Conservation (phyloP, 1,140 invertebrate genomes). For the Oedothorax gibbosus region DNA sequence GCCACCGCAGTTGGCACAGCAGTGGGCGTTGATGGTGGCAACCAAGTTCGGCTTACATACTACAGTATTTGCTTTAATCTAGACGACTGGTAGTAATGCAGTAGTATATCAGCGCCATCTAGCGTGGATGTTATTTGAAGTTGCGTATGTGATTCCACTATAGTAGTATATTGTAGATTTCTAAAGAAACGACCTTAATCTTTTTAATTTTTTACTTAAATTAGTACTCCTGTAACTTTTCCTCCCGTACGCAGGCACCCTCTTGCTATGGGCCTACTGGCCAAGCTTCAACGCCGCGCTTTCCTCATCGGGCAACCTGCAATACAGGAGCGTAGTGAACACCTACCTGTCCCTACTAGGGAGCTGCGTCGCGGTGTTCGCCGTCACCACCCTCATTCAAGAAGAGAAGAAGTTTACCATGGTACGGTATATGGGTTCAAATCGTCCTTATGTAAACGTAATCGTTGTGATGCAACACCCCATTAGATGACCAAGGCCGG, state of each 20-base stretch:
- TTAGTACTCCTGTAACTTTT: neutral
- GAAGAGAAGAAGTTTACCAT: constrained; percentile 86
- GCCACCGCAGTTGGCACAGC: no score
- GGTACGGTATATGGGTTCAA: constrained; percentile 70
- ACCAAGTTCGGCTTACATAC: no score
- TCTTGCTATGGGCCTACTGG: constrained; percentile 97
- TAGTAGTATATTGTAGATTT: no score
- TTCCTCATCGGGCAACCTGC: constrained; percentile 78
- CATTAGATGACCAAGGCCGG: no score
- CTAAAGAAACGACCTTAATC: neutral
- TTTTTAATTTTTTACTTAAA: neutral
- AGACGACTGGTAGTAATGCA: no score
- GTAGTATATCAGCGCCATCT: no score
- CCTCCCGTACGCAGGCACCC: constrained; percentile 75
- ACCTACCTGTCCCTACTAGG: constrained; percentile 88
- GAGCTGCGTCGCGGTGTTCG: constrained; percentile 85
- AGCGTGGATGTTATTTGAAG: neutral
- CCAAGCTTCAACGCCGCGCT: constrained; percentile 91
- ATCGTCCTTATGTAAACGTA: neutral
- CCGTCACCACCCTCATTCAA: constrained; percentile 81
- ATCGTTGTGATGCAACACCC: neutral
- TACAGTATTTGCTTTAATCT: no score
- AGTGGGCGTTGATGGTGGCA: no score
- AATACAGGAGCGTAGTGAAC: constrained; percentile 89
- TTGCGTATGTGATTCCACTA: no score